These are phyloP conservation scores for Bombylius major DNA, from an alignment of 2,888 invertebrate genomes.

Conservation along the genomic window DNA sequence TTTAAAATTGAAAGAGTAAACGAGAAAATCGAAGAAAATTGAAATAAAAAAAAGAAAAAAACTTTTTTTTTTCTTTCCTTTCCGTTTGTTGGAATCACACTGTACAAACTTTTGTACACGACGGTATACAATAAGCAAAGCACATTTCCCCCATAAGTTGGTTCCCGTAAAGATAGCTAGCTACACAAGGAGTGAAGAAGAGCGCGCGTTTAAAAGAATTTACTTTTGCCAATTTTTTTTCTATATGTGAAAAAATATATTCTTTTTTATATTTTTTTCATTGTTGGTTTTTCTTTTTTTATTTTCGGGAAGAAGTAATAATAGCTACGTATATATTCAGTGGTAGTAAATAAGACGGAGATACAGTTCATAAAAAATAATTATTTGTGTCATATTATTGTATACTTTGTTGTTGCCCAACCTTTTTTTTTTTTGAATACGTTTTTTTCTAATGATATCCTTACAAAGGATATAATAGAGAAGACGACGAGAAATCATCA, in stretches of 20 bases:
- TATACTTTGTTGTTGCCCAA: not conserved
- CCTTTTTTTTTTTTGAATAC: not conserved
- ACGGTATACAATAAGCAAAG: too few species aligned
- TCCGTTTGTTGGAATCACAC: slow-evolving; percentile 14
- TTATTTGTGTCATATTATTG: slow-evolving; percentile 11
- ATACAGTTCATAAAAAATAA: slow-evolving; percentile 8
- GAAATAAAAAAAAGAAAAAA: not conserved
- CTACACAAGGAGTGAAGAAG: slow-evolving; percentile 7
- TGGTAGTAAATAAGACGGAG: slow-evolving; percentile 15
- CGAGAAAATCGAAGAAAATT: slow-evolving; percentile 3
- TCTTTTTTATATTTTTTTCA: not conserved
- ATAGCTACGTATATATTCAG: slow-evolving; percentile 9
- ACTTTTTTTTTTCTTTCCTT: slow-evolving; percentile 10
- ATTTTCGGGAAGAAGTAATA: slow-evolving; percentile 5
- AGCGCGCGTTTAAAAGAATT: slow-evolving; percentile 14
- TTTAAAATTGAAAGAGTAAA: slow-evolving; percentile 9
- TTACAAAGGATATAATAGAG: not conserved
- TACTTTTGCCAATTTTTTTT: slow-evolving; percentile 9
- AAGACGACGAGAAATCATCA: not conserved
- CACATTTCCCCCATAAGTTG: not conserved
- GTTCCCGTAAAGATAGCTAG: slow-evolving; percentile 8
- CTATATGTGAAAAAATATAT: not conserved
- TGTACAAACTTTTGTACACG: not conserved
- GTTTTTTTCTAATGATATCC: not conserved
- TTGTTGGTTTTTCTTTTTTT: slow-evolving; percentile 7